These are phyloP conservation scores for Chaenodraco wilsoni DNA, from an alignment of 2,797 vertebrate species.

Conservation along the genomic window DNA sequence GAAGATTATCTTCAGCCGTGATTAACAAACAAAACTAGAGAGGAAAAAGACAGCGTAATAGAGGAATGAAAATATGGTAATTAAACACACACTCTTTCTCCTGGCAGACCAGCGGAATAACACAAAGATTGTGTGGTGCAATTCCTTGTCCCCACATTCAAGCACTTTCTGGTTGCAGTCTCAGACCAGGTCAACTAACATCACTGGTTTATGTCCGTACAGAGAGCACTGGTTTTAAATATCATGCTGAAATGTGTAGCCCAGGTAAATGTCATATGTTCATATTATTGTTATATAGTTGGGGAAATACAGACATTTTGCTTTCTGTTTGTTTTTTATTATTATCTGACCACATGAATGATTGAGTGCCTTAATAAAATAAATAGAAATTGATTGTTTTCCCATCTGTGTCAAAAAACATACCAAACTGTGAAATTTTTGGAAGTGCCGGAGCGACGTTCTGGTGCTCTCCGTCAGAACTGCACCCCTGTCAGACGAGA, in stretches of 20 bases:
- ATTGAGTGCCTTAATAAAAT: conserved; percentile 10
- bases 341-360: not conserved
- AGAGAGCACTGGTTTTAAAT: not conserved
- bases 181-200: not conserved
- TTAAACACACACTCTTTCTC: not conserved
- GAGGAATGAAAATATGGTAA: conserved; percentile 2
- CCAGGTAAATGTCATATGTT: not conserved
- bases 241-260: not conserved
- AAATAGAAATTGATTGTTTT: conserved; percentile 14
- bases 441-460: too few species aligned
- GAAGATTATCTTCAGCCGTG: conserved; percentile 27
- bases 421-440: not conserved
- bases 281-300: not conserved
- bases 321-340: conserved; percentile 10
- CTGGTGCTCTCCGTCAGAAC: too few species aligned
- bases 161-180: not conserved
- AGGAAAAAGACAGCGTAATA: conserved; percentile 1
- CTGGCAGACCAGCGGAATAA: not conserved
- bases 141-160: not conserved
- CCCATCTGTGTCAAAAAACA: not conserved
- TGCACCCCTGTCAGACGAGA: too few species aligned
- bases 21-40: conserved; percentile 8
- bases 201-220: not conserved
- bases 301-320: not conserved
- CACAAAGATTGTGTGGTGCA: not conserved